Conservation (phyloP, 1,140 invertebrate genomes). For the Melanaphis sacchari region DNA sequence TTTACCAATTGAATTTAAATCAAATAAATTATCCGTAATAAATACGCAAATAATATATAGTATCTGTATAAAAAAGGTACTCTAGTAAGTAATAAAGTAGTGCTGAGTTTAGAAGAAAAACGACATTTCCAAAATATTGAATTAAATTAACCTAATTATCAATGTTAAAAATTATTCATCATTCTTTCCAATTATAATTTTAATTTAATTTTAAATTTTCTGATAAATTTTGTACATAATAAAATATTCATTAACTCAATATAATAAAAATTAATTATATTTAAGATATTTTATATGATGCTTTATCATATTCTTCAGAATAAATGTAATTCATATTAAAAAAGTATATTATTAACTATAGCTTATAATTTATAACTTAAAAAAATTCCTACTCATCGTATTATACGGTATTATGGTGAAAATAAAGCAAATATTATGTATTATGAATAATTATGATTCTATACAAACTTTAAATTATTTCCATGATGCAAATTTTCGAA, state of each 20-base stretch:
- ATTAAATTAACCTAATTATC: neutral
- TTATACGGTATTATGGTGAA: too few relatives aligned
- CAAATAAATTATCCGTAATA: too few relatives aligned
- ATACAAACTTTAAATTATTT: too few relatives aligned
- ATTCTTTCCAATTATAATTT: neutral
- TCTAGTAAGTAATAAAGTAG: neutral
- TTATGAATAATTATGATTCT: too few relatives aligned
- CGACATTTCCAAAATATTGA: neutral
- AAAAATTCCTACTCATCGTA: neutral
- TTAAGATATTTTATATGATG: too few relatives aligned
- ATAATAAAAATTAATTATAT: too few relatives aligned
- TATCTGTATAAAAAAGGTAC: neutral
- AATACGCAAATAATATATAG: neutral
- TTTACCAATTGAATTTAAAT: too few relatives aligned
- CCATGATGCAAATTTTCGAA: too few relatives aligned
- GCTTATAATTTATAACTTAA: neutral
- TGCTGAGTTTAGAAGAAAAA: neutral
- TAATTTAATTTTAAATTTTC: too few relatives aligned
- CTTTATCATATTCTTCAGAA: too few relatives aligned
- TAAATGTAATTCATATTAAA: neutral
- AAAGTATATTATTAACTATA: neutral
- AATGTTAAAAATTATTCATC: neutral
- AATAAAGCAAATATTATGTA: too few relatives aligned
- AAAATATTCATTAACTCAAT: neutral
- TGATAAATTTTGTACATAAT: neutral